A percentile compares a stretch with the other conserved stretches of the same genome.
These are phyloP conservation scores for Osedax fenrisi DNA, from an alignment of 2,888 invertebrate species.

Conservation along the genomic window DNA sequence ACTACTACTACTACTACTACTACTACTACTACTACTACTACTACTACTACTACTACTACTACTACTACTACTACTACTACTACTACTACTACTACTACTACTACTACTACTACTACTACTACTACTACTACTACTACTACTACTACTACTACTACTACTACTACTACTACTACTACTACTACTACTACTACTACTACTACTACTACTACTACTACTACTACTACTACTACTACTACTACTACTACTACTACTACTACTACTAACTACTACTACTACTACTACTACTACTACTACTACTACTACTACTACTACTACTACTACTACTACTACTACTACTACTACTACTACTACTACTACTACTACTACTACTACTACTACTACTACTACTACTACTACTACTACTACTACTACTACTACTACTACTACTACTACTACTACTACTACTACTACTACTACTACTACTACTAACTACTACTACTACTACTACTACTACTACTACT, in stretches of 20 bases:
- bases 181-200: too few relatives aligned
- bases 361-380: not conserved
- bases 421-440: not conserved
- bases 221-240: too few relatives aligned
- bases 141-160: too few relatives aligned
- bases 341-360: too few relatives aligned
- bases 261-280: too few relatives aligned
- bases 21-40: constrained; percentile 10
- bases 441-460: constrained; percentile 5
- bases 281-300: not conserved
- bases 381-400: constrained; percentile 5
- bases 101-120: too few relatives aligned
- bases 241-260: too few relatives aligned
- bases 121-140: too few relatives aligned
- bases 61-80: constrained; percentile 26
- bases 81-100: too few relatives aligned
- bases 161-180: too few relatives aligned
- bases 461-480: too few relatives aligned
- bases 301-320: not conserved
- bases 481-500: not conserved
- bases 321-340: not conserved
- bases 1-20: constrained; percentile 18
- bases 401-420: constrained; percentile 7
- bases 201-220: too few relatives aligned
- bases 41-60: constrained; percentile 24